A percentile compares a stretch with the other conserved stretches of the same genome.
Evolutionary conservation across 2,113 vertebrate genomes (phyloP).

Genomic region (human): GRCh38 chr3:65079501-65080000

Average conservation of each 20-base stretch:
- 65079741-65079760: not conserved
- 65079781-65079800: not conserved
- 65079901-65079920: not conserved
- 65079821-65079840: not conserved
- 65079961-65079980: not conserved
- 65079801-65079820: not conserved
- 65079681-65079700: not conserved
- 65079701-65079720: not conserved
- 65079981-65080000: not conserved
- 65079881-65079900: not conserved
- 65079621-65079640: no score
- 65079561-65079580: not conserved
- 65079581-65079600: not conserved
- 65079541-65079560: not conserved
- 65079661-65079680: no score
- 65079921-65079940: not conserved
- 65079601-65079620: not conserved
- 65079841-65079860: accelerated
- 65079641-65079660: not conserved
- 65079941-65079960: not conserved
- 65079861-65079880: not conserved
- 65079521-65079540: not conserved
- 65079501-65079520: not conserved
- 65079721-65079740: not conserved
- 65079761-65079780: not conserved